Conservation (phyloP, 2,888 invertebrate genomes). For the Conops quadrifasciatus region DNA sequence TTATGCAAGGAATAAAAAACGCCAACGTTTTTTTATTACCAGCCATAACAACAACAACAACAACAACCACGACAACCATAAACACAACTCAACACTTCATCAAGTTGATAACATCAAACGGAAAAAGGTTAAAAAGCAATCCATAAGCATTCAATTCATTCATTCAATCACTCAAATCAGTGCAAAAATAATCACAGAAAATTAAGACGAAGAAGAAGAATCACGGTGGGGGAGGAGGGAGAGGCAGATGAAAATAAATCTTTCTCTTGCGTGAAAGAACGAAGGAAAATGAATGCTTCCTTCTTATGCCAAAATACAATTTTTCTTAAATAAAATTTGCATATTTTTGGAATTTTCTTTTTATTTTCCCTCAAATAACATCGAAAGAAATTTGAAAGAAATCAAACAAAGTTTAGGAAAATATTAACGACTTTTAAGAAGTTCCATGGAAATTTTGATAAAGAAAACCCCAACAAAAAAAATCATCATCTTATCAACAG, state of each 20-base stretch:
- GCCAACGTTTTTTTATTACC: no score
- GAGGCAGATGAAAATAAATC: background rate
- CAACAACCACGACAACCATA: background rate
- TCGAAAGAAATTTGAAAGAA: background rate
- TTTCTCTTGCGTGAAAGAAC: background rate
- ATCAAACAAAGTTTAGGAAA: slow-evolving; percentile 24
- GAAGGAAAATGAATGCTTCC: background rate
- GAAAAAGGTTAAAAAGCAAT: slow-evolving; percentile 15
- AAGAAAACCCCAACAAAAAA: background rate
- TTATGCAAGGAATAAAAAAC: no score
- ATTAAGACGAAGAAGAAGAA: no score
- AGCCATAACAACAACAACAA: background rate
- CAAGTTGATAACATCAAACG: slow-evolving; percentile 2
- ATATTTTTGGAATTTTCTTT: slow-evolving; percentile 12
- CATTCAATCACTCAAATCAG: background rate
- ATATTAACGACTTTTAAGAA: slow-evolving; percentile 31
- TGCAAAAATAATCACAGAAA: background rate
- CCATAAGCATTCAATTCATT: slow-evolving; percentile 18
- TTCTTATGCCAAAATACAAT: background rate
- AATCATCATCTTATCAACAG: background rate
- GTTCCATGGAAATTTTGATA: background rate
- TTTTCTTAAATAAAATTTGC: slow-evolving; percentile 22
- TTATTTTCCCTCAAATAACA: background rate
- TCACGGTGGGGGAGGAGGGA: background rate
- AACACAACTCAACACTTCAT: slow-evolving; percentile 3